Evolutionary conservation across 1,140 invertebrate genomes (phyloP).

Genomic region (Elysia chlorotica): DNA sequence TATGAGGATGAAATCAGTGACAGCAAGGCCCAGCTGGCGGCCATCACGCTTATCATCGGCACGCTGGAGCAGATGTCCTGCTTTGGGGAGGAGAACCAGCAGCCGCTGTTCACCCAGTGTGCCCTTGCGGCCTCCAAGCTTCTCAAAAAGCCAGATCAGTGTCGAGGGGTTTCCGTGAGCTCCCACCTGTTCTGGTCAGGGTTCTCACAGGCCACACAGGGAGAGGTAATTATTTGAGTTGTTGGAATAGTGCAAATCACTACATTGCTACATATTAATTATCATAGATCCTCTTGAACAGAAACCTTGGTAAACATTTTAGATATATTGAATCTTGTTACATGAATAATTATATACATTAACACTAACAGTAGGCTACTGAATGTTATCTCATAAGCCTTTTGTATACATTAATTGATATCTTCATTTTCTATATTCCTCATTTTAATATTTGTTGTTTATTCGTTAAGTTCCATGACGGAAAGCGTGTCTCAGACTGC

Average conservation of each 20-base stretch:
- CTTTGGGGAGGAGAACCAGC: constrained; percentile 96
- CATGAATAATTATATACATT: too few species aligned
- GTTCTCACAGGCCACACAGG: constrained; percentile 72
- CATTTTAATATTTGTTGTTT: not conserved
- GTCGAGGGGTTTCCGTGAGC: constrained; percentile 86
- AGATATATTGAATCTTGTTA: too few species aligned
- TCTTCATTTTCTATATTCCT: too few species aligned
- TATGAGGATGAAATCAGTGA: constrained; percentile 99
- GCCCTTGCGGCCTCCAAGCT: constrained; percentile 92
- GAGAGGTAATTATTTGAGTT: constrained; percentile 66
- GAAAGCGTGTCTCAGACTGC: constrained; percentile 89
- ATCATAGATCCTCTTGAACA: too few species aligned
- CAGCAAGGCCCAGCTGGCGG: constrained; percentile 93
- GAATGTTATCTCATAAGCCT: too few species aligned
- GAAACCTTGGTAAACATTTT: too few species aligned
- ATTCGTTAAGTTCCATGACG: constrained; percentile 78
- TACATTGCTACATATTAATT: too few species aligned
- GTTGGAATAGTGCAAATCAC: too few species aligned
- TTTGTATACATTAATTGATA: too few species aligned
- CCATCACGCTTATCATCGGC: constrained; percentile 93
- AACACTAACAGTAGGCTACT: too few species aligned
- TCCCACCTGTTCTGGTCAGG: constrained; percentile 97
- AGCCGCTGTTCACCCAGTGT: constrained; percentile 92
- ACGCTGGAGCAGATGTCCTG: constrained; percentile 87
- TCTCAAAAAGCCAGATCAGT: constrained; percentile 97